Conservation (phyloP, 2,113 vertebrate species). For the Zosterops pallidus region DNA sequence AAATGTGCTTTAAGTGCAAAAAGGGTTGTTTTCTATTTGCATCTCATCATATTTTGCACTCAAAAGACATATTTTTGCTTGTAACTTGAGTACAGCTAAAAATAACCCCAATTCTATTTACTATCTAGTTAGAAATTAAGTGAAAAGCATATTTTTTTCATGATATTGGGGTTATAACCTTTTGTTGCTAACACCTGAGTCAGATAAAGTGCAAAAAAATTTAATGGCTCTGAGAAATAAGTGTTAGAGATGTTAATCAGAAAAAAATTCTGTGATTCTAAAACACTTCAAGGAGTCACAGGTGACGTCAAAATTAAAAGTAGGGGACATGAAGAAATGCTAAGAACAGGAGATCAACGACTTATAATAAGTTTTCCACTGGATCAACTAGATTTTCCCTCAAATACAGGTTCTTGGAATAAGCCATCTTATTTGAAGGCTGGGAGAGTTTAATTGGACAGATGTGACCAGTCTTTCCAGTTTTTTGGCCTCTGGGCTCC, state of each 20-base stretch:
- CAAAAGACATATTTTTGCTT: neutral
- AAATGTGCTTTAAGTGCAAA: neutral
- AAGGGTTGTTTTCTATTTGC: neutral
- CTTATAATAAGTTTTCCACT: neutral
- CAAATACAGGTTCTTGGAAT: neutral
- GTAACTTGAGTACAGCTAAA: neutral
- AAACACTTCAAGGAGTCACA: neutral
- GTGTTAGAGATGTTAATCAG: neutral
- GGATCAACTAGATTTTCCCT: neutral
- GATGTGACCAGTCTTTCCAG: neutral
- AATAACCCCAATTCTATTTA: neutral
- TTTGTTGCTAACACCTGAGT: neutral
- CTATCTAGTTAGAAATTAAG: neutral
- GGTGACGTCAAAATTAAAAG: neutral
- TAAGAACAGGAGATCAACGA: neutral
- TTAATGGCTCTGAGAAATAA: neutral
- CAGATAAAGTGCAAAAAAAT: neutral
- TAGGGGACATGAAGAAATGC: neutral
- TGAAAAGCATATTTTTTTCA: neutral
- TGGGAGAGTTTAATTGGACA: neutral
- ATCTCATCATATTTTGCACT: neutral
- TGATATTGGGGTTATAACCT: neutral
- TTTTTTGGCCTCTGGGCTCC: neutral
- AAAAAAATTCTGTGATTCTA: neutral
- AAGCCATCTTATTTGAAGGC: neutral